These are phyloP conservation scores for Anabacerthia variegaticeps DNA, from an alignment of 2,797 vertebrate genomes.

Conservation along the genomic window DNA sequence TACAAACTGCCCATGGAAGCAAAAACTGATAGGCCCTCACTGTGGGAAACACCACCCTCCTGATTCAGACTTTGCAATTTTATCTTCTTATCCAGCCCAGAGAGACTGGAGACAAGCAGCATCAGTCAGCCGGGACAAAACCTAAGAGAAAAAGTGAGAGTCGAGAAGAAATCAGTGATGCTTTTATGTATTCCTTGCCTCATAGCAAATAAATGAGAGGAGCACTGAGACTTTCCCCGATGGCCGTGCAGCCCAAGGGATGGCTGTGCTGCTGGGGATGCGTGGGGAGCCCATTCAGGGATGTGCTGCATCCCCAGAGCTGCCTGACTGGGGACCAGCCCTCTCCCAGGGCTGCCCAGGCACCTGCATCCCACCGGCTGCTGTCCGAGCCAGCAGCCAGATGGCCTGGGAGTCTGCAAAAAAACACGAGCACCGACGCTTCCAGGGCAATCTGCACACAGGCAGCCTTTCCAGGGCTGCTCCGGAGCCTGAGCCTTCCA, in stretches of 20 bases:
- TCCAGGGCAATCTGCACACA: slow-evolving; percentile 9
- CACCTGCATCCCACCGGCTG: background rate
- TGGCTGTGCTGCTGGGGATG: background rate
- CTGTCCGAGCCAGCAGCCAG: slow-evolving; percentile 10
- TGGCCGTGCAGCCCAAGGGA: accelerated
- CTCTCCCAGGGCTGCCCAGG: background rate
- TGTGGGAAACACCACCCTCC: background rate
- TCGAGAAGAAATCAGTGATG: accelerated
- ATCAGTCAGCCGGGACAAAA: background rate
- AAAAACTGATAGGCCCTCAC: background rate
- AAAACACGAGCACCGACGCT: background rate
- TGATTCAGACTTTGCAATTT: background rate
- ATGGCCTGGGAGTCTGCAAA: slow-evolving; percentile 17
- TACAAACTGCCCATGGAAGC: accelerated
- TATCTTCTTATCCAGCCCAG: background rate
- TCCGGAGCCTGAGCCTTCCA: background rate
- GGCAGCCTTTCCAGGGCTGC: background rate
- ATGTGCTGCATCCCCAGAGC: background rate
- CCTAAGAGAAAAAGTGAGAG: background rate
- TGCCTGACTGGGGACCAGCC: background rate
- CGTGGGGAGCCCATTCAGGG: background rate
- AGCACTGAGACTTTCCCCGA: background rate
- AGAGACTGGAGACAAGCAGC: background rate
- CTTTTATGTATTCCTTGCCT: accelerated
- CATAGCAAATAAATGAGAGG: background rate